These are phyloP conservation scores for Heliconius congener DNA, from an alignment of 1,140 invertebrate species.

Conservation along the genomic window DNA sequence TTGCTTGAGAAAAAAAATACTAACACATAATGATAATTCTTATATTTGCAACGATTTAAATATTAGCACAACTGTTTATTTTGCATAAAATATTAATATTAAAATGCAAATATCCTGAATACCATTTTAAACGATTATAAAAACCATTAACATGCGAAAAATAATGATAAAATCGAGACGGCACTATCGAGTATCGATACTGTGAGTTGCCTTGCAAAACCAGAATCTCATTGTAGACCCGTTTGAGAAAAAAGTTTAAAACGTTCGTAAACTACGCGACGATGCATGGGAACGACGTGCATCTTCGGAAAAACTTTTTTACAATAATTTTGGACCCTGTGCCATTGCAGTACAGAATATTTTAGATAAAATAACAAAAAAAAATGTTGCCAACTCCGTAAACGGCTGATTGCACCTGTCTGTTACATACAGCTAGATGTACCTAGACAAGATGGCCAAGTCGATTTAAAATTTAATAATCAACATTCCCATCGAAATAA, in stretches of 20 bases:
- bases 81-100: background rate
- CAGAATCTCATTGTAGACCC: slow-evolving; percentile 78
- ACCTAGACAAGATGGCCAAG: slow-evolving; percentile 36
- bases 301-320: slow-evolving; percentile 56
- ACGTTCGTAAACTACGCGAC: slow-evolving; percentile 64
- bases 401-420: slow-evolving; percentile 70
- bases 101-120: background rate
- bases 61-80: slow-evolving; percentile 1
- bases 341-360: slow-evolving; percentile 51
- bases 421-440: slow-evolving; percentile 55
- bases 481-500: background rate
- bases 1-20: background rate
- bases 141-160: slow-evolving; percentile 39
- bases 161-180: slow-evolving; percentile 57
- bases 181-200: slow-evolving; percentile 62
- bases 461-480: slow-evolving; percentile 1
- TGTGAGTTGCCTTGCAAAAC: slow-evolving; percentile 76
- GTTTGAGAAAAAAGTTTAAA: slow-evolving; percentile 71
- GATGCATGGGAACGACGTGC: slow-evolving; percentile 73
- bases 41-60: background rate
- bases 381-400: slow-evolving; percentile 60
- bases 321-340: slow-evolving; percentile 54
- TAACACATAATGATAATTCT: background rate
- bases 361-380: slow-evolving; percentile 52
- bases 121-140: background rate